These are phyloP conservation scores for Ceramica pisi DNA, from an alignment of 2,888 invertebrate genomes.

Conservation along the genomic window DNA sequence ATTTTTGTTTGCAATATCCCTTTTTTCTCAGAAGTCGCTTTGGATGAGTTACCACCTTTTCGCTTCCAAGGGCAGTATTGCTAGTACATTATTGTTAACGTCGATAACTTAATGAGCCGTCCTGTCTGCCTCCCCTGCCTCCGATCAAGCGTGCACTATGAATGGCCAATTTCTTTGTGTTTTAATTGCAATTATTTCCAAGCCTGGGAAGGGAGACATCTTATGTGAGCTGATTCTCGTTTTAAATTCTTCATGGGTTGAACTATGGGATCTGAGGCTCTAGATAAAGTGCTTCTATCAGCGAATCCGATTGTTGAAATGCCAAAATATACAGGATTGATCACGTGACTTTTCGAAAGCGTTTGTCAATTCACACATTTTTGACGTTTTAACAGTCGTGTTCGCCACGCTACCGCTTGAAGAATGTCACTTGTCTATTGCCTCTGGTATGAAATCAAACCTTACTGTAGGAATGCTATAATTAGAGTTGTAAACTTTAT, in stretches of 20 bases:
- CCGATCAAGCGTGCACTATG: conserved; percentile 48
- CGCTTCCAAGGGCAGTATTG: conserved; percentile 7
- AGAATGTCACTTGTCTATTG: too few relatives aligned
- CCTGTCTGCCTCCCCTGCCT: conserved; percentile 50
- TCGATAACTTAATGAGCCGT: conserved; percentile 70
- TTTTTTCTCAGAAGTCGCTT: background rate
- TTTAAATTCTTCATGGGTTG: conserved; percentile 4
- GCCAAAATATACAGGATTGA: too few relatives aligned
- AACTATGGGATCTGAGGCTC: background rate
- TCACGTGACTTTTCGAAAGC: too few relatives aligned
- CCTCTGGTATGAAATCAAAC: too few relatives aligned
- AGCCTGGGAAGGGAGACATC: conserved; percentile 24
- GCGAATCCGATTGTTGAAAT: too few relatives aligned
- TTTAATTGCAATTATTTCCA: conserved; percentile 60
- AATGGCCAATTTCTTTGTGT: conserved; percentile 54
- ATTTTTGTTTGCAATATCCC: background rate
- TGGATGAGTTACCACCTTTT: background rate
- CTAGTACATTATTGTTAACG: conserved; percentile 56
- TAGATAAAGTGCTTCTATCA: too few relatives aligned
- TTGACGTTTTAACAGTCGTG: too few relatives aligned
- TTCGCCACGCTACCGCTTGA: too few relatives aligned
- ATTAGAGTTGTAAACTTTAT: background rate
- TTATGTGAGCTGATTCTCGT: background rate
- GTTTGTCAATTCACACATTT: too few relatives aligned
- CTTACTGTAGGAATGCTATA: too few relatives aligned